A percentile compares a stretch with the other conserved stretches of the same genome.
These are phyloP conservation scores for Ivindomyrus marchei DNA, from an alignment of 2,113 vertebrate genomes.

Conservation along the genomic window DNA sequence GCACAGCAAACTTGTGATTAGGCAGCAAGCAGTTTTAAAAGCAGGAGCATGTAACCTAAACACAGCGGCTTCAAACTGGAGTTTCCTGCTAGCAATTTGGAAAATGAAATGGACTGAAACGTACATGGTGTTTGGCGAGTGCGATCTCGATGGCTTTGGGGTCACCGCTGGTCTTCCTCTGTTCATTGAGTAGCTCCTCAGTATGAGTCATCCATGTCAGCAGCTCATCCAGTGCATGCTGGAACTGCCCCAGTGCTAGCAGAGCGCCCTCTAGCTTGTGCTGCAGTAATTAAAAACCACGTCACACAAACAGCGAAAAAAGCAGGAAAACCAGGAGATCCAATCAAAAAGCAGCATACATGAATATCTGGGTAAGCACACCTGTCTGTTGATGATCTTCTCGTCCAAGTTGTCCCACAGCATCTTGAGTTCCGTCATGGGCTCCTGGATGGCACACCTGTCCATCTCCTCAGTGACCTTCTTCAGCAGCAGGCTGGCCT, in stretches of 20 bases:
- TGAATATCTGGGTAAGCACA: conserved; percentile 38
- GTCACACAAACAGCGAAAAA: neutral
- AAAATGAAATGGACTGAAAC: conserved; percentile 37
- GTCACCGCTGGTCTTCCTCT: conserved; percentile 85
- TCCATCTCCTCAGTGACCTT: conserved; percentile 80
- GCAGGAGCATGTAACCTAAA: neutral
- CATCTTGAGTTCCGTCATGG: conserved; percentile 81
- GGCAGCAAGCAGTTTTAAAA: neutral
- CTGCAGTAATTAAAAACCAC: conserved; percentile 58
- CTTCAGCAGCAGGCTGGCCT: conserved; percentile 84
- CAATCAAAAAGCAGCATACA: neutral
- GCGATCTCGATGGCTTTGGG: conserved; percentile 96
- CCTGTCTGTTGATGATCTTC: conserved; percentile 89
- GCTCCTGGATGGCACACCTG: conserved; percentile 80
- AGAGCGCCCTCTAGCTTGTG: conserved; percentile 94
- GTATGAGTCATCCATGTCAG: conserved; percentile 90
- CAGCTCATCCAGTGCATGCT: conserved; percentile 91
- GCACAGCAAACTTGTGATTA: neutral
- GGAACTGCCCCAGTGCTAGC: conserved; percentile 92
- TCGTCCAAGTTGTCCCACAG: conserved; percentile 85
- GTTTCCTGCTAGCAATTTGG: neutral
- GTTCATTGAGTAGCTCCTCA: conserved; percentile 83
- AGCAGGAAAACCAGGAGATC: neutral
- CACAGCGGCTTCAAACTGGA: neutral
- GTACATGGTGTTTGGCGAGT: conserved; percentile 96